These are phyloP conservation scores for Cephalophus harveyi DNA, from an alignment of 2,113 vertebrate species.

Conservation along the genomic window DNA sequence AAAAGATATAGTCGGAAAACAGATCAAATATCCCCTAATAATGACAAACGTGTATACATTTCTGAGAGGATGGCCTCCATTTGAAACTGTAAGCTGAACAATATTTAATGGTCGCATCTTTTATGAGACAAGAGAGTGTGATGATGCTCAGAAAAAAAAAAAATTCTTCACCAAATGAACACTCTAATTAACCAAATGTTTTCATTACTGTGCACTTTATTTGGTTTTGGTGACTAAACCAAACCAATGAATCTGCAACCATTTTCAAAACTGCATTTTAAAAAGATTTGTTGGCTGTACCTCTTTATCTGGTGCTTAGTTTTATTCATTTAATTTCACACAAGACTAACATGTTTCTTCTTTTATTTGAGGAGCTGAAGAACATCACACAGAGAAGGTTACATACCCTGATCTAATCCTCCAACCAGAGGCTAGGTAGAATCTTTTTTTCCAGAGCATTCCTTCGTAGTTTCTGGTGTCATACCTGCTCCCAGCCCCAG, in stretches of 20 bases:
- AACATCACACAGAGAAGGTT: background rate
- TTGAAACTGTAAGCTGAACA: background rate
- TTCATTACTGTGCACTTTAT: background rate
- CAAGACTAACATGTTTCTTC: background rate
- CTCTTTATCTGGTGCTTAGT: background rate
- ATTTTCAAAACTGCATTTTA: background rate
- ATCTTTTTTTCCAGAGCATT: background rate
- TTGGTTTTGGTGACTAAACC: constrained; percentile 2
- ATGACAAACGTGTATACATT: background rate
- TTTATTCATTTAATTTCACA: constrained; percentile 12
- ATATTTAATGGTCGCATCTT: background rate
- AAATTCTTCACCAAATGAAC: background rate
- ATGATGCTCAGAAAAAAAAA: background rate
- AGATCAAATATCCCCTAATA: background rate
- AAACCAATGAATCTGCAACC: background rate
- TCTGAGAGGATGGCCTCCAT: background rate
- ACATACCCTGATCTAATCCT: background rate
- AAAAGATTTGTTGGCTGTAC: background rate
- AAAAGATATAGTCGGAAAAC: background rate
- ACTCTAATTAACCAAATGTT: constrained; percentile 23
- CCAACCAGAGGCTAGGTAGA: background rate
- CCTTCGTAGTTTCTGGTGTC: background rate
- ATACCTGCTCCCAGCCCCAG: background rate
- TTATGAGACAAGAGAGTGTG: background rate
- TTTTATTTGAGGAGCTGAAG: background rate